Percentiles rank a stretch among this genome's conserved stretches.
These are phyloP conservation scores for Rhamnusium bicolor DNA, from an alignment of 2,888 invertebrate species.

Conservation along the genomic window DNA sequence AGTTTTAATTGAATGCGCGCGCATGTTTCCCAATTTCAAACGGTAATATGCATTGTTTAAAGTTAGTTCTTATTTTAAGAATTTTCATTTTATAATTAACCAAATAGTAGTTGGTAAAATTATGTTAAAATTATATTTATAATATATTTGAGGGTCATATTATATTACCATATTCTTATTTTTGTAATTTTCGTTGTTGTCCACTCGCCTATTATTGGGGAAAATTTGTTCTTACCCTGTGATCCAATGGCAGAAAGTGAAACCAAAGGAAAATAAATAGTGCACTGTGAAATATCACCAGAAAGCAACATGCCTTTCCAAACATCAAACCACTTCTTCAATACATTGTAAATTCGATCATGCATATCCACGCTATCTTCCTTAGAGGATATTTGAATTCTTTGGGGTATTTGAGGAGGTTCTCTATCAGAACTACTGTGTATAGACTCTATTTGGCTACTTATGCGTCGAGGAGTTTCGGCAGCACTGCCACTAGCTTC, in stretches of 20 bases:
- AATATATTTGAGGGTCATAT: too few relatives aligned
- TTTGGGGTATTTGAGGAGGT: conserved; percentile 52
- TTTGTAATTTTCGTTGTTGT: too few relatives aligned
- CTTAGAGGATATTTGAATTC: conserved; percentile 48
- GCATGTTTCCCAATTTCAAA: too few relatives aligned
- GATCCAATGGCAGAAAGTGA: conserved; percentile 75
- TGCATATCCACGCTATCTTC: conserved; percentile 64
- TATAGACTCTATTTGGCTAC: conserved; percentile 72
- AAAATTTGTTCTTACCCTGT: conserved; percentile 70
- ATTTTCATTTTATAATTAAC: too few relatives aligned
- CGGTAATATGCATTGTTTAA: too few relatives aligned
- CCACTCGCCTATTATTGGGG: too few relatives aligned
- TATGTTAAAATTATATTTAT: too few relatives aligned
- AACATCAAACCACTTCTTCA: conserved; percentile 72
- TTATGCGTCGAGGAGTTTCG: conserved; percentile 69
- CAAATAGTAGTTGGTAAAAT: too few relatives aligned
- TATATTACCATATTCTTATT: too few relatives aligned
- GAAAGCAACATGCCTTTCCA: conserved; percentile 74
- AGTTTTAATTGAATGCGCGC: too few relatives aligned
- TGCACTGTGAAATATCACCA: conserved; percentile 75
- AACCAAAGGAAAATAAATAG: conserved; percentile 76
- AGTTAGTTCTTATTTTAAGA: too few relatives aligned
- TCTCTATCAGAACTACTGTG: conserved; percentile 72
- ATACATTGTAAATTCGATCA: conserved; percentile 65
- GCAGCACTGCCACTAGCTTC: conserved; percentile 62